These are phyloP conservation scores for Sinella curviseta DNA, from an alignment of 1,140 invertebrate species.

Conservation along the genomic window DNA sequence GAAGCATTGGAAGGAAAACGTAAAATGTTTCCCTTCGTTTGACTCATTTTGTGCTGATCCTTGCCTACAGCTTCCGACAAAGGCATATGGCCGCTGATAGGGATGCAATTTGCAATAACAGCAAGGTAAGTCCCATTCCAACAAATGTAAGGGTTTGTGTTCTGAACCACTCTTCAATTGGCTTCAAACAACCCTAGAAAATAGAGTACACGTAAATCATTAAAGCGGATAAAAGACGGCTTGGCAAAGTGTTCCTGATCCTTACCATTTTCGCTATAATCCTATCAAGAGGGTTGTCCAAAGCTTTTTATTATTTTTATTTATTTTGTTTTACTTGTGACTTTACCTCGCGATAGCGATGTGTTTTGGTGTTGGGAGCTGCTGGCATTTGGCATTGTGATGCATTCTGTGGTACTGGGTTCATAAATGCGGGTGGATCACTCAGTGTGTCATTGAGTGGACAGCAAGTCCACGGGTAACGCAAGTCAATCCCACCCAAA, in stretches of 20 bases:
- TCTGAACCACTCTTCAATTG: conserved; percentile 74
- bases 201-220: conserved; percentile 25
- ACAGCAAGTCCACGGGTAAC: conserved; percentile 78
- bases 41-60: too few relatives aligned
- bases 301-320: too few relatives aligned
- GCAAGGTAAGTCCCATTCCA: conserved; percentile 60
- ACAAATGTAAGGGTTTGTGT: conserved; percentile 73
- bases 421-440: conserved; percentile 64
- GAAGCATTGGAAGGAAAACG: too few relatives aligned
- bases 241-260: neutral
- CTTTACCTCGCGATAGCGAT: conserved; percentile 64
- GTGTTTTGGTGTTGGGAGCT: conserved; percentile 62
- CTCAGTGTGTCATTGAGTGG: conserved; percentile 62
- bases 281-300: too few relatives aligned
- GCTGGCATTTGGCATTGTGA: conserved; percentile 70
- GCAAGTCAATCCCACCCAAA: conserved; percentile 67
- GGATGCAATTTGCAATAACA: conserved; percentile 44
- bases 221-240: conserved; percentile 3
- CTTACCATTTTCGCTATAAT: neutral
- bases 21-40: too few relatives aligned
- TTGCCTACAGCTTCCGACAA: conserved; percentile 40
- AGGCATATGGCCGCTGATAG: conserved; percentile 46
- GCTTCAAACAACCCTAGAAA: conserved; percentile 68
- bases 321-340: too few relatives aligned
- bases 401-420: conserved; percentile 72